Evolutionary conservation across 2,797 vertebrate genomes (phyloP).

Genomic region (Mormyrops boulengeri): DNA sequence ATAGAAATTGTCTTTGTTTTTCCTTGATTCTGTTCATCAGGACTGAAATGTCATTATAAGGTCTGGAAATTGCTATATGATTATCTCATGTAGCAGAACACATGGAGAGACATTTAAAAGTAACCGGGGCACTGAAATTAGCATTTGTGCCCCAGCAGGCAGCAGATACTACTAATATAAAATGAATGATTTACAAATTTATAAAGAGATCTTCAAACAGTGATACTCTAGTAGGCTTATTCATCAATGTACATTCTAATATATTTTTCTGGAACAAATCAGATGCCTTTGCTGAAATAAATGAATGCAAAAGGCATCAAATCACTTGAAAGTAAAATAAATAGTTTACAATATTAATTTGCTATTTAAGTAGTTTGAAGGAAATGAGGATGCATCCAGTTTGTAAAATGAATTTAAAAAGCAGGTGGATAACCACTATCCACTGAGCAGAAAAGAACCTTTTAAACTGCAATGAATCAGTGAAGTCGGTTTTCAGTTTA

Average conservation of each 20-base stretch:
- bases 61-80: conserved; percentile 20
- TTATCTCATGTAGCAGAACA: conserved; percentile 34
- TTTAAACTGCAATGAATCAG: not conserved
- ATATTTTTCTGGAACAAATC: conserved; percentile 34
- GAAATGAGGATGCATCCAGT: not conserved
- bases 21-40: conserved; percentile 8
- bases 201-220: conserved; percentile 39
- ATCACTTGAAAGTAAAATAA: conserved; percentile 23
- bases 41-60: conserved; percentile 26
- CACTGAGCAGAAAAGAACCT: not conserved
- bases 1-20: conserved; percentile 29
- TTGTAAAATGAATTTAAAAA: not conserved
- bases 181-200: conserved; percentile 56
- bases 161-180: conserved; percentile 45
- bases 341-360: conserved; percentile 15
- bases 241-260: conserved; percentile 50
- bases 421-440: not conserved
- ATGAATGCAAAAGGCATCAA: conserved; percentile 33
- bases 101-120: conserved; percentile 44
- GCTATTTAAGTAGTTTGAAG: not conserved
- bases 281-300: conserved; percentile 32
- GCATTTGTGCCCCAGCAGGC: conserved; percentile 45
- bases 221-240: conserved; percentile 42
- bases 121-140: conserved; percentile 51
- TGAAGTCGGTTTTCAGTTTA: not conserved